phyloP scores from a whole-genome alignment of 2,888 invertebrate species.

The Philhelius pedissequus region DNA sequence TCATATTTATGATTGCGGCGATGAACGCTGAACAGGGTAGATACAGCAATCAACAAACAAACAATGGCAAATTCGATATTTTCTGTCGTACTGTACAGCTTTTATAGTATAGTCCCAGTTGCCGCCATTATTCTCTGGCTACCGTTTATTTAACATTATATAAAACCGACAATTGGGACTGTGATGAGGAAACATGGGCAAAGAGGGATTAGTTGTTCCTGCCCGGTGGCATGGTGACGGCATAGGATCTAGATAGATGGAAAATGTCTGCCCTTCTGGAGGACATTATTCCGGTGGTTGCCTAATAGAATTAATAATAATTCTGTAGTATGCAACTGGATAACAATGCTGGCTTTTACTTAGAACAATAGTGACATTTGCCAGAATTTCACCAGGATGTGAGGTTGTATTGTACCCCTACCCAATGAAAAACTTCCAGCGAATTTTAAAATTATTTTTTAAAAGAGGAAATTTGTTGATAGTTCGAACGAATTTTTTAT shows the following conservation, averaged over 20 bases:
- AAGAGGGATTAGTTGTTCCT: conserved; percentile 21
- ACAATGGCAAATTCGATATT: conserved; percentile 4
- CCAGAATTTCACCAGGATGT: neutral
- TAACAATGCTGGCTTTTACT: conserved; percentile 35
- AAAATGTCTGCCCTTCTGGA: conserved; percentile 20
- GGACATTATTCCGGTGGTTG: conserved; percentile 48
- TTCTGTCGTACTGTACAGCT: no score
- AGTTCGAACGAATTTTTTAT: no score
- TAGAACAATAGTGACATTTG: conserved; percentile 11
- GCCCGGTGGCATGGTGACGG: neutral
- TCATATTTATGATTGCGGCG: conserved; percentile 8
- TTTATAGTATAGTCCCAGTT: neutral
- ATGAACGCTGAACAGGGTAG: neutral
- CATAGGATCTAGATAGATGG: neutral
- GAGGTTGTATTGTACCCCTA: no score
- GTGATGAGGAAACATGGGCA: neutral
- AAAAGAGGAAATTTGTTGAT: no score
- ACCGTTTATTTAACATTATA: conserved; percentile 26
- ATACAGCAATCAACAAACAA: neutral
- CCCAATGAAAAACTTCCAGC: no score
- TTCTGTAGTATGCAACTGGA: conserved; percentile 44
- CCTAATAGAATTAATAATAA: conserved; percentile 62
- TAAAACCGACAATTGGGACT: neutral
- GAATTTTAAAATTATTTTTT: no score
- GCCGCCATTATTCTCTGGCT: neutral